Evolutionary conservation across 2,113 vertebrate genomes (phyloP).

Genomic region (Galeopterus variegatus): DNA sequence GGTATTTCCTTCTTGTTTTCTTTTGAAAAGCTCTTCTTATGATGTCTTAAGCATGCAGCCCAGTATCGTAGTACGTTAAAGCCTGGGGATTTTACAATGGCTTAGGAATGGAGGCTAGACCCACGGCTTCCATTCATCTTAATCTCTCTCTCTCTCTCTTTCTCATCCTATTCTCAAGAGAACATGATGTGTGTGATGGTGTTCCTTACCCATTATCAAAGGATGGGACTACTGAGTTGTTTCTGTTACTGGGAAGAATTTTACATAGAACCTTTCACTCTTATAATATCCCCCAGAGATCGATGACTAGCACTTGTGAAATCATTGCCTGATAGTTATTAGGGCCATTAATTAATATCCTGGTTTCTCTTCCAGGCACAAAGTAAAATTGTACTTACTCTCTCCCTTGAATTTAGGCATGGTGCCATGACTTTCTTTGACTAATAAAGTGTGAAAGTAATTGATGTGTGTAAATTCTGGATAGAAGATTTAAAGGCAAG

Average conservation of each 20-base stretch:
- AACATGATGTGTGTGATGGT: neutral
- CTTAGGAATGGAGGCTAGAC: neutral
- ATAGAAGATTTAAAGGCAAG: neutral
- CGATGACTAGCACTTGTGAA: neutral
- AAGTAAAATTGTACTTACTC: neutral
- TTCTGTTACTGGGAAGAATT: neutral
- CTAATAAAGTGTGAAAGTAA: neutral
- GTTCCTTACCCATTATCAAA: neutral
- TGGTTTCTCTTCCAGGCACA: neutral
- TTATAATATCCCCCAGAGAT: neutral
- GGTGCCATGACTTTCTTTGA: neutral
- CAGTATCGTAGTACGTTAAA: neutral
- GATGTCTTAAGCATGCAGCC: neutral
- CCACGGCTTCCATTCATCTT: neutral
- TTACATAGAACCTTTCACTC: neutral
- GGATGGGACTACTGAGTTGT: neutral
- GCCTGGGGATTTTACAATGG: neutral
- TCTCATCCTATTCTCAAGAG: neutral
- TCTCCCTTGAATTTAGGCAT: neutral
- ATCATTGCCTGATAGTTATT: neutral
- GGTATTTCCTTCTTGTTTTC: slow-evolving; percentile 35
- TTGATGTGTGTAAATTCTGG: neutral
- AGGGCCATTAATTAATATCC: neutral
- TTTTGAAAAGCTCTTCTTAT: neutral
- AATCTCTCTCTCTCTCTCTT: neutral